Conservation (phyloP, 2,888 invertebrate species). For the Cataglyphis cursor region DNA sequence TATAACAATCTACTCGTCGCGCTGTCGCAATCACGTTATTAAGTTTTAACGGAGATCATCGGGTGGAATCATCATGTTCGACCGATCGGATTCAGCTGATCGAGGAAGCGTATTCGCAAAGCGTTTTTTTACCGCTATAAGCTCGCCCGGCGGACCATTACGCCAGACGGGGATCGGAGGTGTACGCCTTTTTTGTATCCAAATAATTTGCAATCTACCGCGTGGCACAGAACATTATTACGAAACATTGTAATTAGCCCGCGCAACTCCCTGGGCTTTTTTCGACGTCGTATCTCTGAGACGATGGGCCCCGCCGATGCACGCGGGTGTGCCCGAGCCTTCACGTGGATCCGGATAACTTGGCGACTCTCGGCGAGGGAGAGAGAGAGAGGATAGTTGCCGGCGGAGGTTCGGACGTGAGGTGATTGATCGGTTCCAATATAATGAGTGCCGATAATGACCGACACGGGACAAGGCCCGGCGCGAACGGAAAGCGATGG, state of each 20-base stretch:
- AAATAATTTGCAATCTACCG: constrained; percentile 58
- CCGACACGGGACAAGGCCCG: constrained; percentile 84
- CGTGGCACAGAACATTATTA: constrained; percentile 57
- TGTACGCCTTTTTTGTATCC: constrained; percentile 55
- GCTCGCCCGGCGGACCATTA: constrained; percentile 43
- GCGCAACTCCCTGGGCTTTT: constrained; percentile 57
- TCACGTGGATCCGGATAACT: constrained; percentile 75
- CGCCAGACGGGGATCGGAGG: constrained; percentile 45
- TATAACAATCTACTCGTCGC: constrained; percentile 20
- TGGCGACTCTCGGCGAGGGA: constrained; percentile 68
- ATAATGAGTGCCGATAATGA: constrained; percentile 86
- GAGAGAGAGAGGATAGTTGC: constrained; percentile 57
- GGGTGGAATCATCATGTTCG: constrained; percentile 36
- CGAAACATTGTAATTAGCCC: constrained; percentile 65
- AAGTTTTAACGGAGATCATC: constrained; percentile 50
- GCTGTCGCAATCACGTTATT: constrained; percentile 38
- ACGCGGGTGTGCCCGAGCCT: constrained; percentile 70
- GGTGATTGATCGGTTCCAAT: constrained; percentile 86
- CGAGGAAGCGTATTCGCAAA: constrained; percentile 43
- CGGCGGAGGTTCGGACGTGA: constrained; percentile 76
- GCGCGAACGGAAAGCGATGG: constrained; percentile 83
- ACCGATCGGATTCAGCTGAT: constrained; percentile 41
- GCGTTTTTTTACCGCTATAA: constrained; percentile 53
- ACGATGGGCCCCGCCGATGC: constrained; percentile 43
- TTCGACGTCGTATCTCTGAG: constrained; percentile 60